These are phyloP conservation scores for Spondyliosoma cantharus DNA, from an alignment of 2,797 vertebrate genomes.

Conservation along the genomic window DNA sequence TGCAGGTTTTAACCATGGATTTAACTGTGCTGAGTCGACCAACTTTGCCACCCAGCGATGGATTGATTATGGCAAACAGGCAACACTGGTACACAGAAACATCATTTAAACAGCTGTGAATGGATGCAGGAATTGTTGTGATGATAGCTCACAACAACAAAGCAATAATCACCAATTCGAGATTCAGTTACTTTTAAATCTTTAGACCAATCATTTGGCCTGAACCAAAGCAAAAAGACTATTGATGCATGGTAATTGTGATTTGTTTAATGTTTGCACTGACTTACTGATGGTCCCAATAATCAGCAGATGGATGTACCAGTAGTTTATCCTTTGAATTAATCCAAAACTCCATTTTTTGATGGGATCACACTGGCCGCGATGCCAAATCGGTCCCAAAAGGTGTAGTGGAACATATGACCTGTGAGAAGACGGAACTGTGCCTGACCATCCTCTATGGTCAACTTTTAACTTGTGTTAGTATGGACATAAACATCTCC, in stretches of 20 bases:
- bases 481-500: too few relatives aligned
- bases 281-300: not conserved
- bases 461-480: too few relatives aligned
- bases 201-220: not conserved
- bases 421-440: too few relatives aligned
- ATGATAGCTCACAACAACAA: not conserved
- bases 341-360: too few relatives aligned
- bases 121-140: not conserved
- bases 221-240: not conserved
- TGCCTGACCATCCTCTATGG: too few relatives aligned
- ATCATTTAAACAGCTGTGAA: not conserved
- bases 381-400: too few relatives aligned
- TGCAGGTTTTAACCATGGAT: constrained; percentile 98
- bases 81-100: constrained; percentile 86
- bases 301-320: too few relatives aligned
- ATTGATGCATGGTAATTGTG: not conserved
- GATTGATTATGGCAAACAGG: constrained; percentile 98
- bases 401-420: too few relatives aligned
- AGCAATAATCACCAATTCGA: not conserved
- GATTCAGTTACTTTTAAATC: not conserved
- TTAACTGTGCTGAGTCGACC: constrained; percentile 97
- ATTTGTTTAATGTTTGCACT: not conserved
- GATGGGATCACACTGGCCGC: too few relatives aligned
- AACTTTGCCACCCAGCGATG: constrained; percentile 97
- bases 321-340: too few relatives aligned